phyloP scores from a whole-genome alignment of 2,113 vertebrate genomes.

The Octodon degus region DNA sequence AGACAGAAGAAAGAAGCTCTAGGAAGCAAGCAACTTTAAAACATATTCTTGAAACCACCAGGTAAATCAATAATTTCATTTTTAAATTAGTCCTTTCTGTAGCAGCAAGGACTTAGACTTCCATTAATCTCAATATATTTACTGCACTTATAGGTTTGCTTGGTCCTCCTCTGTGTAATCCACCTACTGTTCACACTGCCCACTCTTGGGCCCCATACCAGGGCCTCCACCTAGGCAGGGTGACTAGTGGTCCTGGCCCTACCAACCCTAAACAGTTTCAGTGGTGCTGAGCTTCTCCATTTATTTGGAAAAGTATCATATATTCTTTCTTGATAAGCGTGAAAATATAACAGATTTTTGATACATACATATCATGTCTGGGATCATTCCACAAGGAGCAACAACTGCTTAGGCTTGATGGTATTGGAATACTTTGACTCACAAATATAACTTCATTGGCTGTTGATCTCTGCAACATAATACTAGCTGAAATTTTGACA shows the following conservation, averaged over 20 bases:
- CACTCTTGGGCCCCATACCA: neutral
- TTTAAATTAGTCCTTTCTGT: neutral
- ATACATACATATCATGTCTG: neutral
- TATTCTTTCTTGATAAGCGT: neutral
- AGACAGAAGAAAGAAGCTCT: neutral
- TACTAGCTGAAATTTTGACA: neutral
- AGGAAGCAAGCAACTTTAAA: constrained; percentile 18
- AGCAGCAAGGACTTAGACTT: neutral
- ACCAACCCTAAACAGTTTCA: neutral
- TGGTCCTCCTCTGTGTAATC: neutral
- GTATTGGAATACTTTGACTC: neutral
- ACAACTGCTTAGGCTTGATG: neutral
- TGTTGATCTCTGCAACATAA: neutral
- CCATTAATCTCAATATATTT: neutral
- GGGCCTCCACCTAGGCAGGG: neutral
- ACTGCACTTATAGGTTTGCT: neutral
- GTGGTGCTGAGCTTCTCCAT: neutral
- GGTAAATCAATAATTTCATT: neutral
- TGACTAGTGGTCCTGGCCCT: neutral
- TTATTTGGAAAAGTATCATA: neutral
- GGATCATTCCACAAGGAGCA: neutral
- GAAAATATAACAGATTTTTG: neutral
- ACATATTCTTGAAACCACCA: neutral
- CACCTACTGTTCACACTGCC: neutral
- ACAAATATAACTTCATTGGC: neutral